Conservation (phyloP, 1,140 invertebrate genomes). For the Anoplolepis gracilipes region DNA sequence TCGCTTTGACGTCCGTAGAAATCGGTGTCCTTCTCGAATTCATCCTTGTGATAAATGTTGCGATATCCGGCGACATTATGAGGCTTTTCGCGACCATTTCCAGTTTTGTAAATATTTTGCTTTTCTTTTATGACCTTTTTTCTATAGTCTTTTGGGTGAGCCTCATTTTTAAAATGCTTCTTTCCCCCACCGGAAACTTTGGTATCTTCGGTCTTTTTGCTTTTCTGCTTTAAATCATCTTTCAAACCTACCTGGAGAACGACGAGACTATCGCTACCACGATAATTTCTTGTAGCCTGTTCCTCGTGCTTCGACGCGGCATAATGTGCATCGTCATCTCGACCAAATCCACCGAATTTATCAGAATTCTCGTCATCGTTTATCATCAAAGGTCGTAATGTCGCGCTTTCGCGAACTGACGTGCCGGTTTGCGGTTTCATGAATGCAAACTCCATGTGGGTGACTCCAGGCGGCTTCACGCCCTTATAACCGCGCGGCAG, state of each 20-base stretch:
- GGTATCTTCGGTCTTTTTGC: conserved; percentile 31
- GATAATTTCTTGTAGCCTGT: conserved; percentile 48
- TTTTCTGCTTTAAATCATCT: conserved; percentile 72
- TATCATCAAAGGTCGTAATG: neutral
- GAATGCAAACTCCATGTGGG: conserved; percentile 80
- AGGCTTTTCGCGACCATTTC: conserved; percentile 88
- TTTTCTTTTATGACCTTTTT: conserved; percentile 77
- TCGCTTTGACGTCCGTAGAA: conserved; percentile 87
- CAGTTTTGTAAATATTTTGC: conserved; percentile 86
- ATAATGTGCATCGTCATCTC: neutral
- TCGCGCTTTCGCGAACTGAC: conserved; percentile 6
- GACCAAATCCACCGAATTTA: conserved; percentile 20
- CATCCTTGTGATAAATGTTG: conserved; percentile 88
- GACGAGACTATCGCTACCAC: conserved; percentile 67
- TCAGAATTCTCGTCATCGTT: neutral
- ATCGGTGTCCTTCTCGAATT: conserved; percentile 84
- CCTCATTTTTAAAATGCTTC: conserved; percentile 2
- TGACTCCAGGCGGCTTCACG: conserved; percentile 80
- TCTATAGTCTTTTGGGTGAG: conserved; percentile 66
- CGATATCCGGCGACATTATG: conserved; percentile 89
- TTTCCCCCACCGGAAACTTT: conserved; percentile 55
- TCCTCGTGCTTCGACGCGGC: neutral
- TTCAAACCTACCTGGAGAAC: conserved; percentile 74
- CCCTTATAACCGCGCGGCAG: conserved; percentile 79
- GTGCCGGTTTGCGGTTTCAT: conserved; percentile 49